Conservation (phyloP, 2,113 vertebrate species). For the Myotis yumanensis region DNA sequence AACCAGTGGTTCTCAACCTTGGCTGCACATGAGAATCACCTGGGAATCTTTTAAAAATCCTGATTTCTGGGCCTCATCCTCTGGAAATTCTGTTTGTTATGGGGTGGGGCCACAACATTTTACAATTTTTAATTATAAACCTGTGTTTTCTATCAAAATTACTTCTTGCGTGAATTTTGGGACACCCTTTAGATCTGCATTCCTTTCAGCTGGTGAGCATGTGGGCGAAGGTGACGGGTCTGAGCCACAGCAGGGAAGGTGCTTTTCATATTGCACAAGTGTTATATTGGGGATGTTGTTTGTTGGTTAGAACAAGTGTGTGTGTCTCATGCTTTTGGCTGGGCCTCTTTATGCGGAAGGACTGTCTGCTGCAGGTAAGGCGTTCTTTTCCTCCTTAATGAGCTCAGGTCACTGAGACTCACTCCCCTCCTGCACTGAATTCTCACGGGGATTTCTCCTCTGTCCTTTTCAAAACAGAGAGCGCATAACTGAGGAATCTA, state of each 20-base stretch:
- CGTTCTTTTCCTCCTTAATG: background rate
- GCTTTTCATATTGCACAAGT: background rate
- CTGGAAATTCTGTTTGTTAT: too few relatives aligned
- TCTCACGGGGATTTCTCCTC: background rate
- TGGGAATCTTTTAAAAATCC: too few relatives aligned
- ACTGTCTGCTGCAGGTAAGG: background rate
- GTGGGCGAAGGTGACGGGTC: background rate
- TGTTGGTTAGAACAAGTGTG: background rate
- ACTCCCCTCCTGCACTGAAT: background rate
- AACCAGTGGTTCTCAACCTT: too few relatives aligned
- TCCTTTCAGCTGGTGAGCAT: background rate
- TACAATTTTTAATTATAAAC: too few relatives aligned
- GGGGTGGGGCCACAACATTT: too few relatives aligned
- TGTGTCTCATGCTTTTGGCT: background rate
- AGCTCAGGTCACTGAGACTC: background rate
- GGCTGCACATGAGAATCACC: too few relatives aligned
- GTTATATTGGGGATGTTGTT: background rate
- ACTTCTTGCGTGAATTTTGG: too few relatives aligned
- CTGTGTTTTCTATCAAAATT: too few relatives aligned
- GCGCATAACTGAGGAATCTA: slow-evolving; percentile 76
- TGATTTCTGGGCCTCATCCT: too few relatives aligned
- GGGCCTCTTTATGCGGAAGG: background rate
- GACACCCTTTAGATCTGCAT: background rate
- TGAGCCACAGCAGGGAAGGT: background rate
- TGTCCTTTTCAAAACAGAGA: slow-evolving; percentile 74